A percentile compares a stretch with the other conserved stretches of the same genome.
Conservation (phyloP, 2,113 vertebrate genomes). For the Clarias magur region DNA sequence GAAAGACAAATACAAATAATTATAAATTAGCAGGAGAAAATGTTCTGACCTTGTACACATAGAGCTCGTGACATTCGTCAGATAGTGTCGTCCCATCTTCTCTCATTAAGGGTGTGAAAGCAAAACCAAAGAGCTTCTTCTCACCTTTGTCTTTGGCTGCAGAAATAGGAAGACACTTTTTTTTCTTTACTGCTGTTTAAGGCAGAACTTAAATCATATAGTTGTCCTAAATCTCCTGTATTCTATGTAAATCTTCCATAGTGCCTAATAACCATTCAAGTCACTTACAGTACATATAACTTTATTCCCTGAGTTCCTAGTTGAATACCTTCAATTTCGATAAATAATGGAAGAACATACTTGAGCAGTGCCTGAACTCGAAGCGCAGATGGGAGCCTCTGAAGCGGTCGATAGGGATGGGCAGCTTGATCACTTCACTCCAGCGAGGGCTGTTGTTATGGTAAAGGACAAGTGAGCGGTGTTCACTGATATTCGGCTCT, state of each 20-base stretch:
- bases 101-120: conserved; percentile 95
- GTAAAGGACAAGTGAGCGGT: conserved; percentile 94
- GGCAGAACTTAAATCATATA: conserved; percentile 38
- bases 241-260: too few relatives aligned
- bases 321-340: background rate
- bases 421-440: conserved; percentile 92
- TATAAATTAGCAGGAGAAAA: background rate
- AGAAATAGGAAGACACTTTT: background rate
- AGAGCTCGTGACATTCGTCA: conserved; percentile 93
- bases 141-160: conserved; percentile 98
- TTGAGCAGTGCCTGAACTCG: conserved; percentile 98
- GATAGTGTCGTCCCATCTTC: conserved; percentile 96
- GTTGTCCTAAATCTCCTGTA: background rate
- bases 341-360: conserved; percentile 63
- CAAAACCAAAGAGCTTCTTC: conserved; percentile 96
- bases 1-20: background rate
- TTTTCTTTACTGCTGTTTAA: background rate
- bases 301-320: background rate
- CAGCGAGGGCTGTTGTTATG: conserved; percentile 98
- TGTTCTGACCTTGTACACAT: conserved; percentile 91
- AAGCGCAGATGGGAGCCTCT: conserved; percentile 95
- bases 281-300: background rate
- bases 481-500: conserved; percentile 83
- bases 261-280: background rate
- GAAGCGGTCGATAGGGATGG: conserved; percentile 95